A percentile compares a stretch with the other conserved stretches of the same genome.
These are phyloP conservation scores for Paratrypauchen microcephalus DNA, from an alignment of 2,797 vertebrate genomes.

Conservation along the genomic window DNA sequence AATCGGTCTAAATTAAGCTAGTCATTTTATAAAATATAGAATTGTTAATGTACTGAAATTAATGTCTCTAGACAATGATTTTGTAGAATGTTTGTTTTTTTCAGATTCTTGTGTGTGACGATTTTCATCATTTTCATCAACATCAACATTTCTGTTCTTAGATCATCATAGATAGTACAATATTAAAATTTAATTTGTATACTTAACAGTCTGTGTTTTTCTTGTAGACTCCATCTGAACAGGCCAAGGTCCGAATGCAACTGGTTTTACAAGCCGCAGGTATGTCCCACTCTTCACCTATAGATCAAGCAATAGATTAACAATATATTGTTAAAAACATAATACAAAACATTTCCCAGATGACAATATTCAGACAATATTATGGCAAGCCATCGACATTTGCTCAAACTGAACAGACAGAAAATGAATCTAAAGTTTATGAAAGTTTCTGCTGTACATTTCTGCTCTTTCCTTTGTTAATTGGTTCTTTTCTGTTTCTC, in stretches of 20 bases:
- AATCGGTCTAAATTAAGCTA: background rate
- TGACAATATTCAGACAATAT: background rate
- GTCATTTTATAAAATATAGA: too few species aligned
- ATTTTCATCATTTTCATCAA: background rate
- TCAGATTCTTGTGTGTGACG: background rate
- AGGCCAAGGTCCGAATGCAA: slow-evolving; percentile 92
- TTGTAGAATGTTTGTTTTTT: background rate
- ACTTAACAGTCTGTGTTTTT: slow-evolving; percentile 20
- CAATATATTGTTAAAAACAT: background rate
- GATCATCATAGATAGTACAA: background rate
- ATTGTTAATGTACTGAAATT: background rate
- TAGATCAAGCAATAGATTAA: background rate
- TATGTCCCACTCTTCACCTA: slow-evolving; percentile 60
- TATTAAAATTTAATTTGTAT: slow-evolving; percentile 5
- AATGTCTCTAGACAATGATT: background rate
- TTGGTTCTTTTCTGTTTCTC: too few species aligned
- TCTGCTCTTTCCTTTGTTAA: too few species aligned
- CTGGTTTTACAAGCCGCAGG: slow-evolving; percentile 93
- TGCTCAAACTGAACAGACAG: too few species aligned
- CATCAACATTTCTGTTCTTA: background rate
- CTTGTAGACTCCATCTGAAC: slow-evolving; percentile 88
- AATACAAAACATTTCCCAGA: background rate
- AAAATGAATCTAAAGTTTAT: background rate
- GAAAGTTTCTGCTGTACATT: background rate
- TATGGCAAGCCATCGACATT: background rate